These are phyloP conservation scores for Tringa solitaria DNA, from an alignment of 2,113 vertebrate species.

Conservation along the genomic window DNA sequence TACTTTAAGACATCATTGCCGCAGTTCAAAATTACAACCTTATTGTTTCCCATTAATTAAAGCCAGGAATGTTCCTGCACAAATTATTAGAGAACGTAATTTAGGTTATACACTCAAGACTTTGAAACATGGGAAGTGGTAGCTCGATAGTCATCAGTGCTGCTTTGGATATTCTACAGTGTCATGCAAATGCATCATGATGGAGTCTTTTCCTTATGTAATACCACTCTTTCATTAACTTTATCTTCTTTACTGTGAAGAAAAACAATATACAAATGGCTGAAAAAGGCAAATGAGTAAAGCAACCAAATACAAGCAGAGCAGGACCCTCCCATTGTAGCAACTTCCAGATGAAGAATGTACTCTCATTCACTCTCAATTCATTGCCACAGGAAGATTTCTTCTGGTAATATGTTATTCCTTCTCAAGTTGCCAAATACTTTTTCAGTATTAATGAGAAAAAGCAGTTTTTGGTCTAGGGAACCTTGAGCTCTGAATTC, in stretches of 20 bases:
- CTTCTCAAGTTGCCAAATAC: background rate
- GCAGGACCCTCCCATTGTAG: background rate
- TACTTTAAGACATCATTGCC: background rate
- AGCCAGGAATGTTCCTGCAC: background rate
- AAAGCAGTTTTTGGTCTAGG: background rate
- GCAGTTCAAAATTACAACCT: background rate
- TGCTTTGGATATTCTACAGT: slow-evolving; percentile 9
- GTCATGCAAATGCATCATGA: slow-evolving; percentile 9
- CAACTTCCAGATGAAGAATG: background rate
- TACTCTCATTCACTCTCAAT: background rate
- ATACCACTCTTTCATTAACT: background rate
- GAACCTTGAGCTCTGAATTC: background rate
- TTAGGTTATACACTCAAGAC: background rate
- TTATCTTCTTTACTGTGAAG: background rate
- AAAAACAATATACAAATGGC: background rate
- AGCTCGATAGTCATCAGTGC: background rate
- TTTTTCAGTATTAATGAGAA: background rate
- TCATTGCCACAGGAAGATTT: background rate
- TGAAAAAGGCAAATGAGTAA: background rate
- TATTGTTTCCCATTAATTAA: background rate
- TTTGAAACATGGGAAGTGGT: background rate
- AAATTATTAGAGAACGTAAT: background rate
- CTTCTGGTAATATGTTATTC: background rate
- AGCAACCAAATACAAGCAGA: background rate
- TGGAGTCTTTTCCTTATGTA: background rate